Evolutionary conservation across 2,888 invertebrate genomes (phyloP).

Genomic region (Gonocerus acuteangulatus): DNA sequence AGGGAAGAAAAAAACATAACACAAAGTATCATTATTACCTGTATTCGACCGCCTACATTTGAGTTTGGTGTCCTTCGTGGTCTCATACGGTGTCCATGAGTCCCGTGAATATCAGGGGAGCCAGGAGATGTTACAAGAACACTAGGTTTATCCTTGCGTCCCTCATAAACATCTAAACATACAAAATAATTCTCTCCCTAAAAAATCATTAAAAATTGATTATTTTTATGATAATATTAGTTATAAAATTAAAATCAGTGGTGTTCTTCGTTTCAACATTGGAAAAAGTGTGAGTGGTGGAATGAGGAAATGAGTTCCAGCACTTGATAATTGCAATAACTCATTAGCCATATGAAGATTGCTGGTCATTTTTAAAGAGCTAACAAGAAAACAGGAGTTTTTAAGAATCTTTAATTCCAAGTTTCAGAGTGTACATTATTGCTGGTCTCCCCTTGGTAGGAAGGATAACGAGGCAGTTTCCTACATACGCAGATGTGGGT

Average conservation of each 20-base stretch:
- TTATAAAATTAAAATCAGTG: not conserved
- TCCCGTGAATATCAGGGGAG: conserved; percentile 71
- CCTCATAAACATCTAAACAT: conserved; percentile 55
- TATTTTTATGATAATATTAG: not conserved
- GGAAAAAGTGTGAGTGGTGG: too few relatives aligned
- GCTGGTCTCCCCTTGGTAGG: too few relatives aligned
- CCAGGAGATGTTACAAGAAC: conserved; percentile 91
- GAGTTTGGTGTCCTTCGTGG: conserved; percentile 45
- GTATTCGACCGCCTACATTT: conserved; percentile 75
- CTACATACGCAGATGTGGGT: too few relatives aligned
- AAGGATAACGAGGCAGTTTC: too few relatives aligned
- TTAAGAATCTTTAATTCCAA: too few relatives aligned
- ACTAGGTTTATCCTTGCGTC: conserved; percentile 72
- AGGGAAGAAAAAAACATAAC: not conserved
- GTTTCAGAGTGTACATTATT: too few relatives aligned
- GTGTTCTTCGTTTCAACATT: too few relatives aligned
- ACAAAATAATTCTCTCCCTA: conserved; percentile 20
- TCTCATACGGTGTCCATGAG: conserved; percentile 29
- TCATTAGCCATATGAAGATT: too few relatives aligned
- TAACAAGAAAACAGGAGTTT: too few relatives aligned
- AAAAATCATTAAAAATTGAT: not conserved
- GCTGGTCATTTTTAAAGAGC: too few relatives aligned
- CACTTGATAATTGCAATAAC: too few relatives aligned
- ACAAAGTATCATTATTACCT: conserved; percentile 48
- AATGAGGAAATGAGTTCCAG: too few relatives aligned